Conservation (phyloP, 2,113 vertebrate genomes). For the Orthochromis malagaraziensis region DNA sequence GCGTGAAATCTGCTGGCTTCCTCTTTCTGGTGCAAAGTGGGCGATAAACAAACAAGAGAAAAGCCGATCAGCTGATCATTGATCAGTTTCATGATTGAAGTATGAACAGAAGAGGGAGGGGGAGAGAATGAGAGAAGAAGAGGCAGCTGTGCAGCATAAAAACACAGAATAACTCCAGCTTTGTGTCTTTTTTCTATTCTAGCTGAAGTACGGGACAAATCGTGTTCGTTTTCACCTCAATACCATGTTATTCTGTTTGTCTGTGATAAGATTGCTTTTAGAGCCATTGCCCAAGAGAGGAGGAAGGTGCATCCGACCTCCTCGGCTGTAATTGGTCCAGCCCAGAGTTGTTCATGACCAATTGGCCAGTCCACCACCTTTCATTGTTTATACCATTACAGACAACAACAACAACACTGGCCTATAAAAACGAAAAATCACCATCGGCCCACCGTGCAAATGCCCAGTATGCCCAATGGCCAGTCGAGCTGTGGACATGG, state of each 20-base stretch:
- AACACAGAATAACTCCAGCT: rapidly evolving
- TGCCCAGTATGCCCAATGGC: not conserved
- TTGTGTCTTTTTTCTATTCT: not conserved
- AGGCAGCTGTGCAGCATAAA: rapidly evolving
- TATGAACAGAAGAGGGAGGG: rapidly evolving
- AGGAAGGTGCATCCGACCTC: not conserved
- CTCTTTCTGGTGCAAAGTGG: not conserved
- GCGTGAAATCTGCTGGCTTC: rapidly evolving
- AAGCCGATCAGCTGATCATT: rapidly evolving
- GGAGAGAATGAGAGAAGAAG: rapidly evolving
- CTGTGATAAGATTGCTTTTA: not conserved
- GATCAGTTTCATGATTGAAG: not conserved
- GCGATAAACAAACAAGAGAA: not conserved
- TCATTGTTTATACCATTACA: not conserved
- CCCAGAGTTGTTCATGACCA: not conserved
- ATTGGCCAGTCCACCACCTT: not conserved
- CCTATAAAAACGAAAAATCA: not conserved
- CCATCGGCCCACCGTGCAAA: not conserved
- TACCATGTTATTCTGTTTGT: not conserved
- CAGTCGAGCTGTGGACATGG: rapidly evolving
- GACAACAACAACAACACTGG: not conserved
- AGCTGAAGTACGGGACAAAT: not conserved
- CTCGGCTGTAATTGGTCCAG: rapidly evolving
- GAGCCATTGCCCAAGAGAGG: not conserved
- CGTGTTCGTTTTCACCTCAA: not conserved